Percentiles rank a stretch among this genome's conserved stretches.
Evolutionary conservation across 2,797 vertebrate species (phyloP).

Genomic region (Pogoniulus pusillus): DNA sequence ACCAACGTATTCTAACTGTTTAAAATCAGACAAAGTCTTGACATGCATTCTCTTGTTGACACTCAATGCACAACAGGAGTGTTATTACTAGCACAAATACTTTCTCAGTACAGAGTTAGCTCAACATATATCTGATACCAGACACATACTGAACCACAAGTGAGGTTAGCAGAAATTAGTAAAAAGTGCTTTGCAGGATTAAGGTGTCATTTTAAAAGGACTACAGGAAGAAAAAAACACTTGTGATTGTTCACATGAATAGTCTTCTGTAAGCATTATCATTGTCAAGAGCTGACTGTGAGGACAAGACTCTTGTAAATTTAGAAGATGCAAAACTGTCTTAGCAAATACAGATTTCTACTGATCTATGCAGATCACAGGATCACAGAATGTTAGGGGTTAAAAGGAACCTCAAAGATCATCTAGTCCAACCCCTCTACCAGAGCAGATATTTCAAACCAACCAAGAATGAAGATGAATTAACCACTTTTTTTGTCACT

Average conservation of each 20-base stretch:
- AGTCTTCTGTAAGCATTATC: not conserved
- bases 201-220: not conserved
- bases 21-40: not conserved
- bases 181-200: not conserved
- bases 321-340: not conserved
- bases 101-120: not conserved
- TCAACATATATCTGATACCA: not conserved
- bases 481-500: not conserved
- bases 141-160: not conserved
- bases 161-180: not conserved
- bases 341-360: not conserved
- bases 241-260: not conserved
- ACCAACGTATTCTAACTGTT: not conserved
- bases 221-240: not conserved
- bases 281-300: not conserved
- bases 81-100: not conserved
- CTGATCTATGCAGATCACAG: not conserved
- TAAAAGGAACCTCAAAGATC: too few relatives aligned
- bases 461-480: not conserved
- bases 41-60: not conserved
- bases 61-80: not conserved
- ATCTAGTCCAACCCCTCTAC: too few relatives aligned
- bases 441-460: not conserved
- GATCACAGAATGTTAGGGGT: too few relatives aligned
- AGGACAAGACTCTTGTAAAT: not conserved